Conservation (phyloP, 2,797 vertebrate species). For the Pseudomugil tenellus region DNA sequence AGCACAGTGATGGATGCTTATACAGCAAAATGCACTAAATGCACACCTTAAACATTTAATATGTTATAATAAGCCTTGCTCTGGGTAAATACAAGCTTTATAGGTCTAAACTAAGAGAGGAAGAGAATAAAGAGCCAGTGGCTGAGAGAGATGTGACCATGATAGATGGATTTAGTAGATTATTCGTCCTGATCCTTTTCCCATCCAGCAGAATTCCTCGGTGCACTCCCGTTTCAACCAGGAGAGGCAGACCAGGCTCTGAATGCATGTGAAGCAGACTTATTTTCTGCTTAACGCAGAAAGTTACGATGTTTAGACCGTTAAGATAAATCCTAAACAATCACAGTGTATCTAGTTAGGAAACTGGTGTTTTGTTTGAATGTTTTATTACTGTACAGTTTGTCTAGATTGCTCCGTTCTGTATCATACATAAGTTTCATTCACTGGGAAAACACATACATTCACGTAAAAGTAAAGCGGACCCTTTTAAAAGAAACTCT, state of each 20-base stretch:
- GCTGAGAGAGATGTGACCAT: conserved; percentile 69
- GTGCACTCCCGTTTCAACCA: conserved; percentile 60
- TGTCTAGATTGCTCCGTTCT: background rate
- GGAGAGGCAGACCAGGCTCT: conserved; percentile 56
- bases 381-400: background rate
- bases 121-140: conserved; percentile 67
- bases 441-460: background rate
- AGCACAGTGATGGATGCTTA: conserved; percentile 55
- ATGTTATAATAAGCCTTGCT: conserved; percentile 49
- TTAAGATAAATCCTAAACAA: conserved; percentile 15
- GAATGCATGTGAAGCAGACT: conserved; percentile 61
- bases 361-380: background rate
- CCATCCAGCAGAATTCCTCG: conserved; percentile 66
- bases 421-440: background rate
- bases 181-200: conserved; percentile 75
- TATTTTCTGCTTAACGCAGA: conserved; percentile 68
- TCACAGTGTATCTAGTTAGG: conserved; percentile 54
- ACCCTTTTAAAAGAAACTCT: too few species aligned
- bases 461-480: background rate
- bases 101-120: conserved; percentile 49
- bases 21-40: conserved; percentile 29
- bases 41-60: conserved; percentile 48
- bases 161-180: conserved; percentile 72
- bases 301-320: conserved; percentile 61
- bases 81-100: conserved; percentile 41